phyloP scores from a whole-genome alignment of 2,113 vertebrate species.

The Holacanthus passer region DNA sequence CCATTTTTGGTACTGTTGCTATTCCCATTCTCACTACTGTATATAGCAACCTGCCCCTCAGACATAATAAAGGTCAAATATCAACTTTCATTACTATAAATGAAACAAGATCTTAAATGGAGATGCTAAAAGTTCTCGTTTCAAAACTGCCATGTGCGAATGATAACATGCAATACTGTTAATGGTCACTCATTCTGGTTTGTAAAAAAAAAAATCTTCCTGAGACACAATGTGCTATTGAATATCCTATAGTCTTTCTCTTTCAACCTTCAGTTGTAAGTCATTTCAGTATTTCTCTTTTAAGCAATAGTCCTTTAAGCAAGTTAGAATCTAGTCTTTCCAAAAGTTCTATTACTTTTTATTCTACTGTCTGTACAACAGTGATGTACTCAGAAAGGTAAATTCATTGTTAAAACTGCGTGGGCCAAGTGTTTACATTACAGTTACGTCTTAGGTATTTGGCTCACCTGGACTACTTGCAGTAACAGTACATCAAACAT shows the following conservation, averaged over 20 bases:
- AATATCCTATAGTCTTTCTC: too few relatives aligned
- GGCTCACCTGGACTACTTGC: not conserved
- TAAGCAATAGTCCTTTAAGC: not conserved
- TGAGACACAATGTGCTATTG: too few relatives aligned
- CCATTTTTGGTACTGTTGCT: not conserved
- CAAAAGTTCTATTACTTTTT: not conserved
- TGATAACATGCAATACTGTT: not conserved
- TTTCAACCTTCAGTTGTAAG: too few relatives aligned
- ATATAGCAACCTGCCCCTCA: not conserved
- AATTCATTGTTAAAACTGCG: not conserved
- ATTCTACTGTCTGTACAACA: not conserved
- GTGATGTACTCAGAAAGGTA: not conserved
- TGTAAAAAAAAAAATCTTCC: too few relatives aligned
- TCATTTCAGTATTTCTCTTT: not conserved
- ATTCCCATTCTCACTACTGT: conserved; percentile 5
- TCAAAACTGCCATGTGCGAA: not conserved
- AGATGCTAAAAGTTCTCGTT: not conserved
- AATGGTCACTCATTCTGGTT: not conserved
- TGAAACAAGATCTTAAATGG: conserved; percentile 16
- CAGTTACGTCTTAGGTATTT: not conserved
- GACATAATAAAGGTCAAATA: conserved; percentile 1
- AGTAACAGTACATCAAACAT: not conserved
- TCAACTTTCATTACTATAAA: conserved; percentile 6
- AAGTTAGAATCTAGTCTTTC: not conserved
- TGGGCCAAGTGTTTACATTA: too few relatives aligned